These are phyloP conservation scores for Acanthornis magna DNA, from an alignment of 2,797 vertebrate species.

Conservation along the genomic window DNA sequence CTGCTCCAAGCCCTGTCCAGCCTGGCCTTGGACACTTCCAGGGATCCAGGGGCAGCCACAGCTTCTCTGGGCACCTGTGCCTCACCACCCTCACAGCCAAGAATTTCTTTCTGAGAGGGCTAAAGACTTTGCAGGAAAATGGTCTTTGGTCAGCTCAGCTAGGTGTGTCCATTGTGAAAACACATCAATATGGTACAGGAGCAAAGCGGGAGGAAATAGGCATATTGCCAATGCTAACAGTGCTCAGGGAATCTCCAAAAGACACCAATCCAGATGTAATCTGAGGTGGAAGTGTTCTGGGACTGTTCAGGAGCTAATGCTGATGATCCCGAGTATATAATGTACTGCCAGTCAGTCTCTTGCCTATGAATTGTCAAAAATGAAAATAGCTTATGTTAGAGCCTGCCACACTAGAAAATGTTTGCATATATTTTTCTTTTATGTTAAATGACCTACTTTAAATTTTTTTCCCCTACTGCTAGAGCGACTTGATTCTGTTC, in stretches of 20 bases:
- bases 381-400: background rate
- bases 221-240: background rate
- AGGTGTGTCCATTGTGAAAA: background rate
- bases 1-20: accelerated
- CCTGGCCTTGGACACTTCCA: background rate
- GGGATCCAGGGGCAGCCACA: background rate
- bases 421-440: background rate
- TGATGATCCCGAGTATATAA: background rate
- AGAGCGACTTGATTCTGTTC: background rate
- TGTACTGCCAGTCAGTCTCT: background rate
- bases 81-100: accelerated
- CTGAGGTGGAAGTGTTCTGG: background rate
- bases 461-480: background rate
- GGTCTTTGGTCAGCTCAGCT: background rate
- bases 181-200: background rate
- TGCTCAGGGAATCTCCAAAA: background rate
- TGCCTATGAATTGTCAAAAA: background rate
- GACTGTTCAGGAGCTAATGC: background rate
- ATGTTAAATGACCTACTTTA: background rate
- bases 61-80: background rate
- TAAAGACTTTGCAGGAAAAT: background rate
- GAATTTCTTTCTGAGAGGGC: background rate
- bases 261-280: background rate
- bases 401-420: background rate
- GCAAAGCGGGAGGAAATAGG: background rate